Base-by-base conservation (phyloP, 2,797 vertebrate species). In the Parauchenoglanis punctatus region DNA sequence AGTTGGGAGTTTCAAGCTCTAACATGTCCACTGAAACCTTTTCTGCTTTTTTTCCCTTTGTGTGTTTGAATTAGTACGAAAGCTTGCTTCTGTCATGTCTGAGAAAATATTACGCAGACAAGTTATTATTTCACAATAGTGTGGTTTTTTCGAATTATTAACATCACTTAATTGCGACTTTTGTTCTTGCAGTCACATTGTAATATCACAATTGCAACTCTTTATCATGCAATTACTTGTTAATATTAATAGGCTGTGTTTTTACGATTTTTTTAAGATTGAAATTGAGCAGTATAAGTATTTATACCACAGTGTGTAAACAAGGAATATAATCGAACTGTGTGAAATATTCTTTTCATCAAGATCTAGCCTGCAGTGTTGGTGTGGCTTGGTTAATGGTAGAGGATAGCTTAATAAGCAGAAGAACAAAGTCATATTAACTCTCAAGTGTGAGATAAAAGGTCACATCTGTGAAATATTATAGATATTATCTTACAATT, bases 401-500 rank as follows among this genome's bases (percentile, higher is more conserved):
- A 40, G 17, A 25, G 52, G 52, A 56, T 18, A 56, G 17, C 17
- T n/a, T 78, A 56, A 58, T 78, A 78, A 56, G 6, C 77, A 13
- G 54, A 40, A 31, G 18, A 58, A 58, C 76, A 35, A 58, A 80
- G 20, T 35, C 56, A 23, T 54, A 40, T 1, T 8, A 13, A 18
- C 77, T 59, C 54, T 59, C 17, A 12, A 80, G 28, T 35, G n/a
- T 0, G 17, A 31, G 28, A 78, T n/a, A 31, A 54, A 78, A 78
- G 54, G 54, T 58, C 12, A 11, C 54, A 59, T 78, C 76, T 78
- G 52, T 58, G 28, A 58, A 28, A 80, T 58, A 80, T 35, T 80
- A 40, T 59, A 7, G 77, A 80, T 40, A 58, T 80, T 81, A 81
- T 56, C 72, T 75, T 49, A 12, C 46, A n/a, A n/a, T n/a, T 75